These are phyloP conservation scores for Poecilia gillii DNA, from an alignment of 2,797 vertebrate genomes.

Conservation along the genomic window DNA sequence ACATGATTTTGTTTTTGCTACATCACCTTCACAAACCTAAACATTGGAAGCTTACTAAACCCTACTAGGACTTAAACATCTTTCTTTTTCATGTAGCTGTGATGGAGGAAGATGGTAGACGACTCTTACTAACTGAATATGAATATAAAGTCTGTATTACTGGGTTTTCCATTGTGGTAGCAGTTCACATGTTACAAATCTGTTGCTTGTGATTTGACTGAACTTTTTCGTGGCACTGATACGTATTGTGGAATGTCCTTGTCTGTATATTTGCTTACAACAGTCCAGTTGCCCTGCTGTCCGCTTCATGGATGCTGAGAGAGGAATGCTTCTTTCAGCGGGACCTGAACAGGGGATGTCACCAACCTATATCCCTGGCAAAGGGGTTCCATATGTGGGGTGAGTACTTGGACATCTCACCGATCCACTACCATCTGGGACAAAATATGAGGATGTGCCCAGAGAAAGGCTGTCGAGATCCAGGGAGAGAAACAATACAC, in stretches of 20 bases:
- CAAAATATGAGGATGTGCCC: constrained; percentile 50
- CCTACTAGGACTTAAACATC: not conserved
- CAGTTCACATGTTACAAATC: constrained; percentile 25
- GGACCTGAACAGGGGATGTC: constrained; percentile 40
- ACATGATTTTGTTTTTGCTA: not conserved
- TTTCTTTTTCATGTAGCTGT: not conserved
- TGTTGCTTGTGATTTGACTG: not conserved
- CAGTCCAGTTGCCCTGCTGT: constrained; percentile 3
- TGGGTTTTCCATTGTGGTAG: constrained; percentile 23
- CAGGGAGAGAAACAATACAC: not conserved
- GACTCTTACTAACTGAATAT: constrained; percentile 3
- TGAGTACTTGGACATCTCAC: constrained; percentile 60
- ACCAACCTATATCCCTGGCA: constrained; percentile 53
- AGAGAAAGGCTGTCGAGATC: constrained; percentile 34
- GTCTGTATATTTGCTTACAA: constrained; percentile 1
- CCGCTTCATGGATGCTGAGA: constrained; percentile 33
- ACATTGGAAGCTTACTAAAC: not conserved
- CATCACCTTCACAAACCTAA: not conserved
- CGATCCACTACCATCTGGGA: constrained; percentile 67
- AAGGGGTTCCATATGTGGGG: constrained; percentile 64
- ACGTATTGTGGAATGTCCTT: constrained; percentile 15
- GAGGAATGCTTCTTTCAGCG: constrained; percentile 35
- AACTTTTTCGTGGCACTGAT: constrained; percentile 7
- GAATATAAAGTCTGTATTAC: constrained; percentile 34
- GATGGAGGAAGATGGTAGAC: not conserved